Evolutionary conservation across 1,140 invertebrate species (phyloP).

Genomic region (Macrostomum lignano): DNA sequence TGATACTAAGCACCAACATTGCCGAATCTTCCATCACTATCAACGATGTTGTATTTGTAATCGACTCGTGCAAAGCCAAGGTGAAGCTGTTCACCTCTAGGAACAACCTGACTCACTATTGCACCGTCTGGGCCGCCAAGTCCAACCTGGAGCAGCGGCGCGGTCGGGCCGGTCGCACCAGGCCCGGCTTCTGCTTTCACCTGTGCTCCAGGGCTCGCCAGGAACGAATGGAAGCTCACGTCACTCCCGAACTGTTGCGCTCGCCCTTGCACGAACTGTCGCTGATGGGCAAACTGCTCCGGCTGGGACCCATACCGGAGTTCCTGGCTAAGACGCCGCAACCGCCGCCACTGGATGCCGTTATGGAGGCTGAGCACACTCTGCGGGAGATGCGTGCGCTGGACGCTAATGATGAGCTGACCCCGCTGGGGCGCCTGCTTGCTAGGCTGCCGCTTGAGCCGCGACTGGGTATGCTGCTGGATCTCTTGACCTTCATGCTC

Average conservation of each 20-base stretch:
- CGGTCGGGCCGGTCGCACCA: constrained; percentile 39
- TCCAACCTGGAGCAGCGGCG: constrained; percentile 37
- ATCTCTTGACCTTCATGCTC: too few species aligned
- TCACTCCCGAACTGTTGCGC: constrained; percentile 58
- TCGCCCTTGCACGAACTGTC: constrained; percentile 57
- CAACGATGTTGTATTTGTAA: constrained; percentile 27
- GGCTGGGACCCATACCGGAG: constrained; percentile 23
- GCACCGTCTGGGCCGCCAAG: constrained; percentile 32
- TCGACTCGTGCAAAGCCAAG: constrained; percentile 26
- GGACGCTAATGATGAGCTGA: constrained; percentile 29
- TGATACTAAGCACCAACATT: constrained; percentile 31
- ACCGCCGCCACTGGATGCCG: constrained; percentile 29
- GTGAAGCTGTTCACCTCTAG: constrained; percentile 27
- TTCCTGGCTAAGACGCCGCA: constrained; percentile 31
- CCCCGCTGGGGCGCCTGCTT: constrained; percentile 27
- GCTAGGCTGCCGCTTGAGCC: constrained; percentile 31
- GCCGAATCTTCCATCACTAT: constrained; percentile 31
- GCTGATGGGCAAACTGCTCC: constrained; percentile 29
- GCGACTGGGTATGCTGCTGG: constrained; percentile 27
- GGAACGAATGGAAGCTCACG: neutral
- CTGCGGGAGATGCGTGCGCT: constrained; percentile 30
- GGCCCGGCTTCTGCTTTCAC: constrained; percentile 47
- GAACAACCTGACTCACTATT: constrained; percentile 30
- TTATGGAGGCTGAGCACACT: constrained; percentile 30
- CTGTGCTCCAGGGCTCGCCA: constrained; percentile 30